Base-by-base conservation (phyloP, 64 coral and sea anemone species). In the Dendrophyllia cribrosa region DNA sequence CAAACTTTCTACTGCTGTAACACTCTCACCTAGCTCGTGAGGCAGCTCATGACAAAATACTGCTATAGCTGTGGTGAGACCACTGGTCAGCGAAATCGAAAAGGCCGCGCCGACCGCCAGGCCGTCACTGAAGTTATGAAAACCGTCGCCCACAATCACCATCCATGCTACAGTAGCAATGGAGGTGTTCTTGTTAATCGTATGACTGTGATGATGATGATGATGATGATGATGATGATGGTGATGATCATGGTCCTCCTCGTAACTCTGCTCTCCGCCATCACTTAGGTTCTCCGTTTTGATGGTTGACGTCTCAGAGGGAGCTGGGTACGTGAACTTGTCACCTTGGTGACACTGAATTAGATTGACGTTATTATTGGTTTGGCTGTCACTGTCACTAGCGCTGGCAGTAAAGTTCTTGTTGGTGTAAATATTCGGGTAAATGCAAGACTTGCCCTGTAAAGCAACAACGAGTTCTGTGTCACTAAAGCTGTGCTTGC, bases 91-190 rank as follows among this genome's bases (percentile, higher is more conserved):
- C 53, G 96, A 98, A 2, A 68, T 88, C 25, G 96, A 90, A 87
- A 98, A 98, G 3, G 96, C 96, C 1, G 93, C 90, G 7, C 96
- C 97, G 13, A 99, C 97, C 5, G 94, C 97, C 3, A 99, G 85
- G 3, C 97, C 97, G 46, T 99, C 97, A 86, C 94, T 91, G 34
- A 99, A 92, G 73, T 99, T 99, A 88, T 99, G 97, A 92, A 99
- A 99, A 24, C 97, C 97, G 70, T 99, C 97, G 6, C 97, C 92
- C 45, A 96, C 88, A n/a, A 99, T 99, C 15, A 99, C 97, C 97
- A 99, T 99, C 97, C 97, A 99, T 22, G 97, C 97, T 55, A 99
- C 82, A 58, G 94, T 85, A 26, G 97, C 94, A 64, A 99, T 96
- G 14, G 87, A 90, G 2, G 94, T 93, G 2, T 15, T 84, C n/a